Conservation (phyloP, 2,797 vertebrate genomes). For the Rhinatrema bivittatum region DNA sequence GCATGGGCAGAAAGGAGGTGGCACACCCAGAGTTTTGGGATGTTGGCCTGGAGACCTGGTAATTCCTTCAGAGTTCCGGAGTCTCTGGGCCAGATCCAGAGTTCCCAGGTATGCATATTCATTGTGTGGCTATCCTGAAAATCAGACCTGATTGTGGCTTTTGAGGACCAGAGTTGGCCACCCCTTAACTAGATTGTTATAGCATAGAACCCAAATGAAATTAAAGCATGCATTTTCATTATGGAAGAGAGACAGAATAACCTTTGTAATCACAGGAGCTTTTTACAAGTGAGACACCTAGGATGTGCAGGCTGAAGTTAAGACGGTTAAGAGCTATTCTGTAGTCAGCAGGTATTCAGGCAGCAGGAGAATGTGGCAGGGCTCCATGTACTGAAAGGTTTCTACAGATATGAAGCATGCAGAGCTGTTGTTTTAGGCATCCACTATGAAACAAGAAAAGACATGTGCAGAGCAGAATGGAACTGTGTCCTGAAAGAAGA, state of each 20-base stretch:
- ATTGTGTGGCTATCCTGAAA: no score
- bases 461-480: constrained; percentile 6
- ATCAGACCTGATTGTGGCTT: no score
- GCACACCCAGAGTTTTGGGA: no score
- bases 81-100: no score
- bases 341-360: constrained; percentile 7
- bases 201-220: no score
- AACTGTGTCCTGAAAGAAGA: constrained; percentile 2
- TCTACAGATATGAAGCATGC: constrained; percentile 22
- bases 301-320: constrained; percentile 1
- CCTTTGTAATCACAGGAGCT: constrained; percentile 1
- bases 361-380: constrained; percentile 1
- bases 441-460: constrained; percentile 25
- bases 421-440: constrained; percentile 30
- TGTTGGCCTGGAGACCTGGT: no score
- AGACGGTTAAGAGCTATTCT: background rate
- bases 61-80: no score
- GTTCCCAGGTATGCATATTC: no score
- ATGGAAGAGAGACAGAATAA: background rate
- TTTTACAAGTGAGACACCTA: background rate
- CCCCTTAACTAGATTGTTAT: no score
- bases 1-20: no score
- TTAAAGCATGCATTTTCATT: no score
- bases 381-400: constrained; percentile 13
- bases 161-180: no score